These are phyloP conservation scores for Ianthella basta DNA, from an alignment of 37 sponge, comb jelly and placozoan genomes.

Conservation along the genomic window DNA sequence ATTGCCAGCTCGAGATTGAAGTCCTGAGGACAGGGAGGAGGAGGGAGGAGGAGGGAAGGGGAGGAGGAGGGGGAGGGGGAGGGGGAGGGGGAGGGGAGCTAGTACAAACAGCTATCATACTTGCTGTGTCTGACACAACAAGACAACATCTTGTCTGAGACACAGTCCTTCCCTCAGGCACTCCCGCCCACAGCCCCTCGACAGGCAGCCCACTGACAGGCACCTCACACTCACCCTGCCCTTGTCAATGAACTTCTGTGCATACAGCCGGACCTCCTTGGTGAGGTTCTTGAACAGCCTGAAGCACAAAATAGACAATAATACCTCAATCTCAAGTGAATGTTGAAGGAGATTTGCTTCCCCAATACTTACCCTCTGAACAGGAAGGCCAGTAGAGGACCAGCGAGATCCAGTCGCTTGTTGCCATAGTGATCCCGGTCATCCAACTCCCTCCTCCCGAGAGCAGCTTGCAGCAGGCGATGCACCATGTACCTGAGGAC, in stretches of 20 bases:
- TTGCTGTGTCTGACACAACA: not conserved
- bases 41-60: too few relatives aligned
- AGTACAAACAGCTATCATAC: too few relatives aligned
- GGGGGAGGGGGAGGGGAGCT: too few relatives aligned
- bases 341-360: too few relatives aligned
- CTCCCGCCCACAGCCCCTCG: too few relatives aligned
- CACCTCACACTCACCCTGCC: slow-evolving; percentile 88
- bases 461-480: slow-evolving; percentile 90
- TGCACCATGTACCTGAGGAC: slow-evolving; percentile 94
- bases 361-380: slow-evolving; percentile 87
- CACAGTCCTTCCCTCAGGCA: too few relatives aligned
- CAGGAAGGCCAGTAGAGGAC: slow-evolving; percentile 94
- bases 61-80: too few relatives aligned
- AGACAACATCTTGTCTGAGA: too few relatives aligned
- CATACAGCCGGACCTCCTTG: slow-evolving; percentile 96
- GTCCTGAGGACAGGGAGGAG: slow-evolving; percentile 61
- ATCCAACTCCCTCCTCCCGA: slow-evolving; percentile 96
- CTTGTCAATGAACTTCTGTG: slow-evolving; percentile 95
- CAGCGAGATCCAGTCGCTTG: slow-evolving; percentile 98
- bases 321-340: not conserved
- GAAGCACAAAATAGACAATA: not conserved
- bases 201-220: too few relatives aligned
- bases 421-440: slow-evolving; percentile 99
- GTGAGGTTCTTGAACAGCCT: slow-evolving; percentile 96
- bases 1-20: slow-evolving; percentile 97